Evolutionary conservation across 2,113 vertebrate genomes (phyloP).

Genomic region (Tapirus terrestris): DNA sequence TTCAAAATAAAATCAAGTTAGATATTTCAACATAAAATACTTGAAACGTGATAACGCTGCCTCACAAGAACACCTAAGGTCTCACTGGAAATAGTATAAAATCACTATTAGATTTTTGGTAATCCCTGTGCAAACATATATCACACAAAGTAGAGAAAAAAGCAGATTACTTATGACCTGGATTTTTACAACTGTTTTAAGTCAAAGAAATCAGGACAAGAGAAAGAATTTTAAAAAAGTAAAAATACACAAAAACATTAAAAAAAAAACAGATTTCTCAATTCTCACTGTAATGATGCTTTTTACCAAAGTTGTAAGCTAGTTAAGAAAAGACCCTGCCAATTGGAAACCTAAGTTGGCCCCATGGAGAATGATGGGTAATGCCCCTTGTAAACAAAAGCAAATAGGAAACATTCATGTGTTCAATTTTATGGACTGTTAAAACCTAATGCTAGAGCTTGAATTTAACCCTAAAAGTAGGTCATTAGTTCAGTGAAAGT

Average conservation of each 20-base stretch:
- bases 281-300: constrained; percentile 34
- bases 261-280: constrained; percentile 34
- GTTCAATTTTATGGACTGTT: constrained; percentile 35
- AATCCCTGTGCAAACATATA: background rate
- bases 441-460: background rate
- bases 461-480: constrained; percentile 29
- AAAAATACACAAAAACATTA: background rate
- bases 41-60: background rate
- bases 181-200: constrained; percentile 2
- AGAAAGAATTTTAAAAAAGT: constrained; percentile 31
- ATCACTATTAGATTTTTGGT: background rate
- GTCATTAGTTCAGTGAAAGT: background rate
- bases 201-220: constrained; percentile 35
- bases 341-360: constrained; percentile 48
- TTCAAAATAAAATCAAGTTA: constrained; percentile 15
- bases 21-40: constrained; percentile 32
- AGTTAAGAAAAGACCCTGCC: constrained; percentile 10
- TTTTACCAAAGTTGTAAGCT: constrained; percentile 35
- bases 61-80: background rate
- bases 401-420: constrained; percentile 45
- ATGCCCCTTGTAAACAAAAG: constrained; percentile 45
- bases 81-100: background rate
- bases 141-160: background rate
- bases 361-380: background rate
- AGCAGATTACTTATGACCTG: background rate